A percentile compares a stretch with the other conserved stretches of the same genome.
These are phyloP conservation scores for Emberiza fucata DNA, from an alignment of 2,113 vertebrate species.

Conservation along the genomic window DNA sequence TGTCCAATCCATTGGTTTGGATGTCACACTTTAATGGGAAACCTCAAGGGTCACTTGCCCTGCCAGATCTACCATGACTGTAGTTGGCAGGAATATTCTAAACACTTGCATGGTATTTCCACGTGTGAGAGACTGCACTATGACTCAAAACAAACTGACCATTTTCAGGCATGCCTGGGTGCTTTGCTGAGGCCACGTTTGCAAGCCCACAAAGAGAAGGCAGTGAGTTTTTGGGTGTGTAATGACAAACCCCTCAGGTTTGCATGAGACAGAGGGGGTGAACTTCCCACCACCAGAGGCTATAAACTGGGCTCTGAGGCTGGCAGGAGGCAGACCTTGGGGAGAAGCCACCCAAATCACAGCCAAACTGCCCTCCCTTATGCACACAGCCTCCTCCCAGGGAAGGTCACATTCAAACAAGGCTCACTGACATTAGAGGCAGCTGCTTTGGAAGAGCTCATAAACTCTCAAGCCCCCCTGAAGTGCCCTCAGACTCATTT, in stretches of 20 bases:
- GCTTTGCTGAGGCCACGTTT: neutral
- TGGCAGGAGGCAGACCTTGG: neutral
- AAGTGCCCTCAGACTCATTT: neutral
- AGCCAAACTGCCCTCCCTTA: neutral
- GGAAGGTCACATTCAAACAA: neutral
- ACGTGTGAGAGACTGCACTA: neutral
- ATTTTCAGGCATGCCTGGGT: neutral
- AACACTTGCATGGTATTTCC: neutral
- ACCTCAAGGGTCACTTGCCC: neutral
- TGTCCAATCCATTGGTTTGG: neutral
- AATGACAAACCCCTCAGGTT: neutral
- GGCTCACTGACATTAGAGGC: neutral
- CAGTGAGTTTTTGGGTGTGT: neutral
- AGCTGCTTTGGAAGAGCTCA: neutral
- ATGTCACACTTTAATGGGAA: neutral
- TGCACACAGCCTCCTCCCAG: rapidly evolving
- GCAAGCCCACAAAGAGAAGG: neutral
- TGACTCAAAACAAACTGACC: neutral
- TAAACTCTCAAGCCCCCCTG: neutral
- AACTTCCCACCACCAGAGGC: neutral
- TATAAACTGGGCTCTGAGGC: neutral
- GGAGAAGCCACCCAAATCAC: neutral
- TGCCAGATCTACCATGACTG: neutral
- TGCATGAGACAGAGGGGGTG: neutral
- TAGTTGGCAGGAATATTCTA: neutral